Conservation (phyloP, 1,140 invertebrate genomes). For the Drosophila nikananu region DNA sequence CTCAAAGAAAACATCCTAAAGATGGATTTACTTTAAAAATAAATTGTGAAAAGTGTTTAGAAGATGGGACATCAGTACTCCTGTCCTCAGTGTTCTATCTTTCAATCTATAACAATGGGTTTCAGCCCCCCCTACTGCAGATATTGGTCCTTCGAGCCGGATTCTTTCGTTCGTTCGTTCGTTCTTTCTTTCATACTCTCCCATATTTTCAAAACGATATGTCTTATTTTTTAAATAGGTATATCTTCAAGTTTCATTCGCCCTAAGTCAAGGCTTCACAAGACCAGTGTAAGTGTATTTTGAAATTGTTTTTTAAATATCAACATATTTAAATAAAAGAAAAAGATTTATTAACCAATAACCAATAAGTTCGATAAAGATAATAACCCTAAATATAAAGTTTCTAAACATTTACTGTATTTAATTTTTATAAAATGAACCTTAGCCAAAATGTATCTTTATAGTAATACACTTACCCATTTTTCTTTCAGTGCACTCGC, state of each 20-base stretch:
- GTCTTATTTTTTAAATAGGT: too few relatives aligned
- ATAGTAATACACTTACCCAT: background rate
- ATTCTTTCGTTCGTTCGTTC: too few relatives aligned
- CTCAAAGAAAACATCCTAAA: background rate
- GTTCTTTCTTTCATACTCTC: too few relatives aligned
- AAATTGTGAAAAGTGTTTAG: background rate
- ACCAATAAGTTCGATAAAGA: background rate
- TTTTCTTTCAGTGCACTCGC: conserved; percentile 16
- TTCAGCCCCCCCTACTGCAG: too few relatives aligned
- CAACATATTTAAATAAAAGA: too few relatives aligned
- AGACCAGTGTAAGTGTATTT: too few relatives aligned
- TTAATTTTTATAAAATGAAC: background rate
- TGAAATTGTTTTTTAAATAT: too few relatives aligned
- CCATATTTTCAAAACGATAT: too few relatives aligned
- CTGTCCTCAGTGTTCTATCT: too few relatives aligned
- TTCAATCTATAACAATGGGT: too few relatives aligned
- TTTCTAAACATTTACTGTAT: background rate
- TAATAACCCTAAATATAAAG: accelerated
- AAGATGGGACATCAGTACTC: background rate
- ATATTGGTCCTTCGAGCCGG: background rate
- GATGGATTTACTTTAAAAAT: background rate
- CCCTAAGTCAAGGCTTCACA: too few relatives aligned
- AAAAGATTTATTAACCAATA: background rate
- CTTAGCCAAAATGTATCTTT: background rate
- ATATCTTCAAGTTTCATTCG: too few relatives aligned